Conservation (phyloP, 2,797 vertebrate species). For the Erethizon dorsatum region DNA sequence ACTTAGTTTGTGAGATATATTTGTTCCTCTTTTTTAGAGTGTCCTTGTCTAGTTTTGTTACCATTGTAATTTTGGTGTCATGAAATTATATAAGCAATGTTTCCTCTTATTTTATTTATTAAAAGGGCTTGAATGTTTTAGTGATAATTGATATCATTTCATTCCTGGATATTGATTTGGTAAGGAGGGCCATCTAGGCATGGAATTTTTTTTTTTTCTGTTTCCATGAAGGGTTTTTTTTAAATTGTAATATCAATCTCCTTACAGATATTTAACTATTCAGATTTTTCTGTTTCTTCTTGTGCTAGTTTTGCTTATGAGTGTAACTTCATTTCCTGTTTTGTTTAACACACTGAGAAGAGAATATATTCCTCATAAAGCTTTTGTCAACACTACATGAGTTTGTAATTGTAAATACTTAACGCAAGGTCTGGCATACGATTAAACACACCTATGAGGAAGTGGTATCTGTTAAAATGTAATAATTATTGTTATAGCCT, state of each 20-base stretch:
- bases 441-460: background rate
- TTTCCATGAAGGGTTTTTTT: background rate
- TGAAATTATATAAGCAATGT: background rate
- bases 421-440: background rate
- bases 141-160: background rate
- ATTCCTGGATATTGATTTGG: conserved; percentile 3
- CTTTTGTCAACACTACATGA: background rate
- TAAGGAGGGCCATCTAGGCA: background rate
- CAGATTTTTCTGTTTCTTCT: conserved; percentile 3
- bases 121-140: background rate
- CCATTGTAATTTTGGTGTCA: background rate
- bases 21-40: background rate
- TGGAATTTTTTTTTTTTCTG: background rate
- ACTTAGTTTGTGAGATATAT: background rate
- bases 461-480: conserved; percentile 29
- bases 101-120: background rate
- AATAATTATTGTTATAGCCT: background rate
- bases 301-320: background rate
- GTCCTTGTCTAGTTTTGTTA: background rate
- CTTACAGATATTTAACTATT: background rate
- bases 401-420: conserved; percentile 25
- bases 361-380: background rate
- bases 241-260: background rate
- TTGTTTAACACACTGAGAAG: background rate
- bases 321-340: background rate